Base-by-base conservation (phyloP, 1,140 invertebrate species). In the Octopus bimaculoides region DNA sequence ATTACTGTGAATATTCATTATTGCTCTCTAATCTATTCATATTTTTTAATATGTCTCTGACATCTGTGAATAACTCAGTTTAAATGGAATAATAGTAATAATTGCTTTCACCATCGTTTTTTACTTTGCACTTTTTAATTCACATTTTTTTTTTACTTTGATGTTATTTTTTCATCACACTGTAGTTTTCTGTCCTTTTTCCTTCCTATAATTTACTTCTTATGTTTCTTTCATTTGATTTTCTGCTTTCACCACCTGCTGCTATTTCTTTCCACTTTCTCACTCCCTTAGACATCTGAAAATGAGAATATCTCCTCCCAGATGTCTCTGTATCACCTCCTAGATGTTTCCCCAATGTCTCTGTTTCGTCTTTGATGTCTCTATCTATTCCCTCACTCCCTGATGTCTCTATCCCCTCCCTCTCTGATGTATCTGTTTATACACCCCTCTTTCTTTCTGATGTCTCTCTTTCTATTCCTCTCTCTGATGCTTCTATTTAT, bases 381-480 rank as follows among this genome's bases (percentile, higher is more conserved):
- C 66, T 20, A 4, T 41, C 14, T 17, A 6, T 17, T 14, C 14
- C 14, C 14, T 14, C 14, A 6, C 66, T 71, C 66, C 26, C 66
- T 17, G 5, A n/a, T 20, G 17, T 17, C 14, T 14, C 14, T 17
- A n/a, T 5, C 26, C 66, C 26, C 54, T 75, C 17, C 20, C 26
- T 54, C 54, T 77, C 79, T 75, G 53, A 41, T 52, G 66, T 52
- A 69, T 69, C 71, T 61, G 75, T 54, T 66, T 61, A 55, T 14
- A 55, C 69, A 54, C 54, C 69, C 54, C 71, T 6, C 66, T 69
- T 77, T 52, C 77, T 75, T 69, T 71, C 55, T 52, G 17, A n/a
- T 17, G 5, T 69, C 54, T 77, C 75, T 71, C 56, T 56, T 54
- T 69, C 56, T 80, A 41, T 77, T 56, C 53, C 56, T 71, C 56